Percentiles rank a stretch among this genome's conserved stretches.
Evolutionary conservation across 2,113 vertebrate species (phyloP).

Genomic region (Lipophrys pholis): DNA sequence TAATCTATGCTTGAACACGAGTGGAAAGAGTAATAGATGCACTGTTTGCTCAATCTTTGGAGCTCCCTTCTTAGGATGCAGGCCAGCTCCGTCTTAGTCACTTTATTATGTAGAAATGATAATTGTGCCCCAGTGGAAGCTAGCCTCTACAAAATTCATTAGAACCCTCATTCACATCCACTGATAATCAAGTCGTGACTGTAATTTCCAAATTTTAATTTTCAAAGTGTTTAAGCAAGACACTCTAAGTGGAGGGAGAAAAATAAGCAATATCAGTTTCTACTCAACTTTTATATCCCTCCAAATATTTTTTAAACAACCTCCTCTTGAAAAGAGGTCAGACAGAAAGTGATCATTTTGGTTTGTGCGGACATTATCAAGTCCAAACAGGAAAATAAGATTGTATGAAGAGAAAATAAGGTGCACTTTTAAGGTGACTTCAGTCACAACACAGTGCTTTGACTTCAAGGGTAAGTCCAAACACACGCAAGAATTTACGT

Average conservation of each 20-base stretch:
- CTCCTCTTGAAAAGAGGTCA: background rate
- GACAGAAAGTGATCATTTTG: conserved; percentile 4
- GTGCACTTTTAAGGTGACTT: conserved; percentile 17
- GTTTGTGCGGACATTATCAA: no score
- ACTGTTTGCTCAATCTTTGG: conserved; percentile 32
- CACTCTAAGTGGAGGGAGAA: background rate
- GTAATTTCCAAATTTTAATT: conserved; percentile 50
- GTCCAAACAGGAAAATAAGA: no score
- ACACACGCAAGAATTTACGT: conserved; percentile 11
- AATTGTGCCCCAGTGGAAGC: conserved; percentile 72
- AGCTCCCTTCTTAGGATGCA: conserved; percentile 64
- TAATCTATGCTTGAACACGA: conserved; percentile 27
- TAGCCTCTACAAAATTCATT: conserved; percentile 56
- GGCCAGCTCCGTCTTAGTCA: conserved; percentile 68
- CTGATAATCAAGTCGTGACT: conserved; percentile 63
- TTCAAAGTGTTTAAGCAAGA: conserved; percentile 42
- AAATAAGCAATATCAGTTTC: conserved; percentile 21
- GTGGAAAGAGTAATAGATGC: conserved; percentile 46
- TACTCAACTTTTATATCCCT: background rate
- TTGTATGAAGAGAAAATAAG: conserved; percentile 13
- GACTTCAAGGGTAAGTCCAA: conserved; percentile 13
- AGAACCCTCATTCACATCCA: conserved; percentile 62
- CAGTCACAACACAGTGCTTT: conserved; percentile 16
- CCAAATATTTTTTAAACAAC: background rate
- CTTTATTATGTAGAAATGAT: conserved; percentile 77